Conservation (phyloP, 2,888 invertebrate species). For the Ctena decussata region DNA sequence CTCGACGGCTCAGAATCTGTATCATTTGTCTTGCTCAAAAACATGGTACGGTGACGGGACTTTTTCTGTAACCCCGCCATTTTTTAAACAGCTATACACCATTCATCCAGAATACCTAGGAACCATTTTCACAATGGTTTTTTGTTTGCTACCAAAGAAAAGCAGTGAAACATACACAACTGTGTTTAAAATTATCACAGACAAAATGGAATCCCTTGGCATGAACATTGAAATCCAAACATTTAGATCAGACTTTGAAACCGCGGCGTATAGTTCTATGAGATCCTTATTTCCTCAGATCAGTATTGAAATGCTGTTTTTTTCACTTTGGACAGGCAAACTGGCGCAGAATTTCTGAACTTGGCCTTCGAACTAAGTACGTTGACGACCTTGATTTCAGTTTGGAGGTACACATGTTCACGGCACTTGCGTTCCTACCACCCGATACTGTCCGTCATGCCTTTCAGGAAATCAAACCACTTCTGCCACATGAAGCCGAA, state of each 20-base stretch:
- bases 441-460: not conserved
- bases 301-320: not conserved
- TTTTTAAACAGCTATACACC: not conserved
- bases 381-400: not conserved
- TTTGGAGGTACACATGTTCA: not conserved
- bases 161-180: too few species aligned
- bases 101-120: not conserved
- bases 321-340: too few species aligned
- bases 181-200: too few species aligned
- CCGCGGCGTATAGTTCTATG: not conserved
- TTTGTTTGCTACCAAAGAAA: too few species aligned
- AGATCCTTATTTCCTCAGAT: not conserved
- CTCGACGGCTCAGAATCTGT: not conserved
- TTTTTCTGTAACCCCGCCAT: not conserved
- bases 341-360: not conserved
- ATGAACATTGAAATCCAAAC: not conserved
- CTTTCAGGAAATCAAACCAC: not conserved
- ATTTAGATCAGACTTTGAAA: too few species aligned
- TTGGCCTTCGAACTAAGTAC: not conserved
- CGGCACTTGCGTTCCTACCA: not conserved
- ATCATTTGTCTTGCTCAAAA: too few species aligned
- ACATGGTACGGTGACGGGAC: constrained; percentile 5
- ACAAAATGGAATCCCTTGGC: not conserved
- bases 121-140: not conserved
- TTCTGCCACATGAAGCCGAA: not conserved